Base-by-base conservation (phyloP, 1,140 invertebrate genomes). In the Telenomus remus region DNA sequence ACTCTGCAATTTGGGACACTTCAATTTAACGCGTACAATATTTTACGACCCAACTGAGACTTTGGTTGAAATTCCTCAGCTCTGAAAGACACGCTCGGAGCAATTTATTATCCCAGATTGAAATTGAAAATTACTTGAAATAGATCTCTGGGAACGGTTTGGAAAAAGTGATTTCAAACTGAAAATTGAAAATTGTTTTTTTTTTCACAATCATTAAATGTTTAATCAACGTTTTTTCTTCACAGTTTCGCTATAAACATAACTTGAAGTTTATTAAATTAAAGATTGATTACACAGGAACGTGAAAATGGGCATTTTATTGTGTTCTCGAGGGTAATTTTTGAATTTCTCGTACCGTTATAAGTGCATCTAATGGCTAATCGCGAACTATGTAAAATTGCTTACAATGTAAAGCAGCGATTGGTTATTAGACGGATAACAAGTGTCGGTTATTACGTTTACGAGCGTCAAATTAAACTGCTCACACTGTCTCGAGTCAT, bases 1-100 rank as follows among this genome's bases (percentile, higher is more conserved):
- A 43, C 59, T 63, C 68, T 71, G 48, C 68, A 71, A 73, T 73
- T 73, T 73, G 48, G n/a, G 39, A 65, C 48, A 73, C 60, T 73
- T 73, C 54, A 65, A 65, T 73, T 73, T 73, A 16, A 73, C 60
- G 61, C 69, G 15, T 47, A 49, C 43, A 10, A 1, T 14, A 8
- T 19, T 73, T 73, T 73, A 73, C 55, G 69, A 54, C 37, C 55
- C 57, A 56, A 16, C 1, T 34, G 51, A 59, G 12, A 55, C 57
- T 14, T 64, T 72, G 33, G 57, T 57, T 48, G 14, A 4, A 44
- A 57, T 56, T 71, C 54, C 57, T 35, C 12, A 56, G 56, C 19
- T 27, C 6, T 6, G 19, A n/a, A n/a, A n/a, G 19, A 27, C 19
- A 3, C 19, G 19, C 19, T 27, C 19, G 19, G 19, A 27, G 1